These are phyloP conservation scores for Falco punctatus DNA, from an alignment of 2,113 vertebrate species.

Conservation along the genomic window DNA sequence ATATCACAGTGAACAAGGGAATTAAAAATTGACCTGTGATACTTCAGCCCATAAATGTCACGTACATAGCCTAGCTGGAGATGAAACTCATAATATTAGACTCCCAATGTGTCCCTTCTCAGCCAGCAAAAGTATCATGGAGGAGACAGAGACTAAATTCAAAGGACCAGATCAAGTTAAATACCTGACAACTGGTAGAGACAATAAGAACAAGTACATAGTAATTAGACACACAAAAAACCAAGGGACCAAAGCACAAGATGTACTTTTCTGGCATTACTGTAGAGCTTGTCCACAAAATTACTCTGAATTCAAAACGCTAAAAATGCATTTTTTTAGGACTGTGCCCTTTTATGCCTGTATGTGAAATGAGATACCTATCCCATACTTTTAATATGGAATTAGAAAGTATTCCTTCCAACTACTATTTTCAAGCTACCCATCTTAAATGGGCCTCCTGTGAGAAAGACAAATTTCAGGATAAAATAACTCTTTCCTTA, in stretches of 20 bases:
- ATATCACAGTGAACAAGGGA: neutral
- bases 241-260: neutral
- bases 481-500: slow-evolving; percentile 4
- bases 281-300: neutral
- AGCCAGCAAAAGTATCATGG: neutral
- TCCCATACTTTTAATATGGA: neutral
- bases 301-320: neutral
- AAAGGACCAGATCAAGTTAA: neutral
- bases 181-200: neutral
- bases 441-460: neutral
- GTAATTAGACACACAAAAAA: neutral
- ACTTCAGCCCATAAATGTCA: neutral
- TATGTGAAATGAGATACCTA: neutral
- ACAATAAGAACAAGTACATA: neutral
- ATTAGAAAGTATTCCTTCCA: neutral
- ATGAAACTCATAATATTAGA: neutral
- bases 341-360: neutral
- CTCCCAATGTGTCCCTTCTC: neutral
- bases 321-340: neutral
- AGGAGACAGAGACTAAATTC: neutral
- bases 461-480: neutral
- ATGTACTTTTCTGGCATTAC: neutral
- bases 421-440: neutral
- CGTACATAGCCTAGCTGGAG: neutral
- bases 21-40: neutral